phyloP scores from a whole-genome alignment of 1,140 invertebrate species.

The Atta cephalotes region DNA sequence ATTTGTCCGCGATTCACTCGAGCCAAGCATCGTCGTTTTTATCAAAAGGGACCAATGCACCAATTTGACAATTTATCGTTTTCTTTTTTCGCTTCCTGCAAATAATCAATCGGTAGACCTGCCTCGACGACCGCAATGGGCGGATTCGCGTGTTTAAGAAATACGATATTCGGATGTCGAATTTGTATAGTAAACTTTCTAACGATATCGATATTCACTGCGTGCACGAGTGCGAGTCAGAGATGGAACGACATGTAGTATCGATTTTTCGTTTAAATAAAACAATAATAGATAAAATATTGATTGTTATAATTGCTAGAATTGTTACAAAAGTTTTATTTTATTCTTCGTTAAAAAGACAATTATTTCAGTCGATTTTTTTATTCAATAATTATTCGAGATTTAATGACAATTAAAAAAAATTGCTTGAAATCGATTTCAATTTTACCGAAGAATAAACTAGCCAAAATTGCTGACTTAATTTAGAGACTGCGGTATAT shows the following conservation, averaged over 20 bases:
- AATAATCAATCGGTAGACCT: constrained; percentile 39
- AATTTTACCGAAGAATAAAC: neutral
- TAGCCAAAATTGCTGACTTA: neutral
- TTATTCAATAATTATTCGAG: neutral
- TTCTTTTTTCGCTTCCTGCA: neutral
- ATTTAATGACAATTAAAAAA: neutral
- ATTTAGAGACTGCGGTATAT: neutral
- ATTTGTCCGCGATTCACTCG: constrained; percentile 24
- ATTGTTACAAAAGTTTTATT: neutral
- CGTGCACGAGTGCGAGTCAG: constrained; percentile 33
- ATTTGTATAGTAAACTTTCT: constrained; percentile 4
- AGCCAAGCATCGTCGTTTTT: constrained; percentile 1
- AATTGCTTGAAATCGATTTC: neutral
- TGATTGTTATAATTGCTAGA: neutral
- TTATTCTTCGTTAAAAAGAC: neutral
- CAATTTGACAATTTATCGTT: neutral
- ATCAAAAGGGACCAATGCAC: neutral
- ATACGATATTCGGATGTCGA: neutral
- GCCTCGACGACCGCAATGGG: constrained; percentile 63
- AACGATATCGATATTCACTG: constrained; percentile 33
- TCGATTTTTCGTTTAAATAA: neutral
- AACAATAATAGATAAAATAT: neutral
- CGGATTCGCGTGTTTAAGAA: constrained; percentile 41
- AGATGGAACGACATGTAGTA: constrained; percentile 24
- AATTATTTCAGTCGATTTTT: neutral